Evolutionary conservation across 1,140 invertebrate species (phyloP).

Genomic region (Drosophila pruinosa): DNA sequence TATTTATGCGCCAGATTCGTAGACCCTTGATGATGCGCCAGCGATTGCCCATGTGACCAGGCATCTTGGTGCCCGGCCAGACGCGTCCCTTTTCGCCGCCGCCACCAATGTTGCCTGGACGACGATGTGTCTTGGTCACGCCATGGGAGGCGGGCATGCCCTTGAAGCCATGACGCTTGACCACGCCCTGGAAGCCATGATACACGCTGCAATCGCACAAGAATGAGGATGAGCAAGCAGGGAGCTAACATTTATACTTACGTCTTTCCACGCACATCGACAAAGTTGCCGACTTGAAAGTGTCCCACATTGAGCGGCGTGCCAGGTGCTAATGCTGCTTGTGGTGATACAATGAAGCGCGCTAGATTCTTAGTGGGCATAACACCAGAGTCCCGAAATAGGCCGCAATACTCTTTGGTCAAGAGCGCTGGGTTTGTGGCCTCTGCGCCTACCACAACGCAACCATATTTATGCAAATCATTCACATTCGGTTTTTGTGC

Average conservation of each 20-base stretch:
- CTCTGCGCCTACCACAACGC: conserved; percentile 94
- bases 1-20: conserved; percentile 95
- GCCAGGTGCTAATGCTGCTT: conserved; percentile 94
- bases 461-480: conserved; percentile 85
- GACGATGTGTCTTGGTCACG: conserved; percentile 96
- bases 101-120: conserved; percentile 94
- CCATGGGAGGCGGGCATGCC: conserved; percentile 96
- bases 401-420: conserved; percentile 93
- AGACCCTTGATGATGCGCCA: conserved; percentile 89
- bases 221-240: not conserved
- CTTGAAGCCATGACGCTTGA: conserved; percentile 97
- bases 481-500: conserved; percentile 82
- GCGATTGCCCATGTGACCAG: conserved; percentile 97
- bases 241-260: too few relatives aligned
- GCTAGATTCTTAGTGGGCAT: conserved; percentile 93
- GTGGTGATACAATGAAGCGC: conserved; percentile 93
- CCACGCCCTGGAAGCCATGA: conserved; percentile 99
- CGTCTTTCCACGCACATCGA: conserved; percentile 97
- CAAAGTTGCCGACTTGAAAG: conserved; percentile 94
- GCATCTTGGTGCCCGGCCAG: conserved; percentile 98
- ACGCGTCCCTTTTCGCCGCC: conserved; percentile 93
- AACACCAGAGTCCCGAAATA: conserved; percentile 94
- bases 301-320: conserved; percentile 95
- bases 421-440: conserved; percentile 93
- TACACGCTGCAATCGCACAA: conserved; percentile 86